Evolutionary conservation across 2,797 vertebrate genomes (phyloP), one percentile per base, ranked within the genome.

Genomic region (Picus viridis): DNA sequence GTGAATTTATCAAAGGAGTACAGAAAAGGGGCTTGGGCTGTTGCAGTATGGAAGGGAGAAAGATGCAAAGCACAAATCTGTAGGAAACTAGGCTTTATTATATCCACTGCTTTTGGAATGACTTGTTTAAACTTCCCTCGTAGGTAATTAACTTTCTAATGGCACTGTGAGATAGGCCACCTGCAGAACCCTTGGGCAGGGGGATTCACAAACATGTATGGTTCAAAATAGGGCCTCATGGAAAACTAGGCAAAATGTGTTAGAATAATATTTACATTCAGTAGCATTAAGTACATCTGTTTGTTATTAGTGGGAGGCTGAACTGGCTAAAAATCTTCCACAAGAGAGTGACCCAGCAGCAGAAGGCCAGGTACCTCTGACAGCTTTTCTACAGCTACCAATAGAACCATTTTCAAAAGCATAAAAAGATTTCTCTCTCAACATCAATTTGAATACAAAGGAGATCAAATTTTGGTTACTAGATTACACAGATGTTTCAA

Each of bases 231-330:
- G 88, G 85, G 94, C 94, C 90, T 96, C 91, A 92, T 92, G 88
- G 90, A 95, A 96, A 96, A 94, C 87, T 76, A 87, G 94, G 90
- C 88, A 94, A 93, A 95, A 95, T 94, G 93, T 30, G 67, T 95
- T 96, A 94, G 87, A 96, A 96, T 96, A 96, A 96, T 96, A 96
- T 96, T 96, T 96, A 96, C 93, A 92, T 96, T 96, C 94, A 96
- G 93, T 96, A 96, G 96, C 95, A 95, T 96, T 96, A 96, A 96
- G 94, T 96, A 96, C 93, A 96, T 96, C 96, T 96, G 94, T 88
- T 96, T 96, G 93, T 96, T 96, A 96, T 96, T 96, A 96, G 91
- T 82, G 68, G 72, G 80, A 95, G 85, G 80, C 71, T 92, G 94
- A 95, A 95, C 89, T 93, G 95, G 89, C 93, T 95, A 94, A 95